These are phyloP conservation scores for Istiophorus platypterus DNA, from an alignment of 2,113 vertebrate species.

Conservation along the genomic window DNA sequence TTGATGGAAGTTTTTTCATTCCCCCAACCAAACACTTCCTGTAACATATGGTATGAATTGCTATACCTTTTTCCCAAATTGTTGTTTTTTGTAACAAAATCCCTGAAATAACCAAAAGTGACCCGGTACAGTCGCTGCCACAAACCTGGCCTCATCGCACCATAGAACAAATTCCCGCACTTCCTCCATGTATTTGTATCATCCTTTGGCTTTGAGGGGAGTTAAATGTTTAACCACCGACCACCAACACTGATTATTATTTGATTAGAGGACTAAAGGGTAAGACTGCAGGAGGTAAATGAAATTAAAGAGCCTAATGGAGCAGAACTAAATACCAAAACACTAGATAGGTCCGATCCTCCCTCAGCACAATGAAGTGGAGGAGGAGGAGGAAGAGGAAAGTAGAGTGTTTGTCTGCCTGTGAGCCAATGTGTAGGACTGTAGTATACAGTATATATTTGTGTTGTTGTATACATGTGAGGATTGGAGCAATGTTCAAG, in stretches of 20 bases:
- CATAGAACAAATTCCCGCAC: neutral
- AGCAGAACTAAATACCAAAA: constrained; percentile 72
- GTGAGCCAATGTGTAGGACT: neutral
- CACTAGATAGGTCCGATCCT: constrained; percentile 34
- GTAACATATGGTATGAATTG: neutral
- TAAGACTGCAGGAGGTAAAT: constrained; percentile 58
- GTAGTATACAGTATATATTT: neutral
- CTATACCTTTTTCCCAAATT: neutral
- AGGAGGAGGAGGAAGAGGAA: constrained; percentile 8
- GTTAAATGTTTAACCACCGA: constrained; percentile 63
- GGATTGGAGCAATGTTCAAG: neutral
- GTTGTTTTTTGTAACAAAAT: constrained; percentile 29
- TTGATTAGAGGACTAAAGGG: constrained; percentile 57
- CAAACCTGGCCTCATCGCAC: constrained; percentile 10
- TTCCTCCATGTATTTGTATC: constrained; percentile 44
- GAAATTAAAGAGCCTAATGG: constrained; percentile 71
- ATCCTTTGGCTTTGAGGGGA: constrained; percentile 46
- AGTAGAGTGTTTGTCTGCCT: neutral
- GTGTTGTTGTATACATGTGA: constrained; percentile 1
- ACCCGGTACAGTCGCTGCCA: neutral
- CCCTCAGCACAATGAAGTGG: constrained; percentile 2
- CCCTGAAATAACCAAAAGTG: constrained; percentile 28
- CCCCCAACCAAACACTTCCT: neutral
- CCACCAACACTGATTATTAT: constrained; percentile 69
- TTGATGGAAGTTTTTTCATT: constrained; percentile 5